phyloP scores from a whole-genome alignment of 1,140 invertebrate species.

The Pomacea maculata region DNA sequence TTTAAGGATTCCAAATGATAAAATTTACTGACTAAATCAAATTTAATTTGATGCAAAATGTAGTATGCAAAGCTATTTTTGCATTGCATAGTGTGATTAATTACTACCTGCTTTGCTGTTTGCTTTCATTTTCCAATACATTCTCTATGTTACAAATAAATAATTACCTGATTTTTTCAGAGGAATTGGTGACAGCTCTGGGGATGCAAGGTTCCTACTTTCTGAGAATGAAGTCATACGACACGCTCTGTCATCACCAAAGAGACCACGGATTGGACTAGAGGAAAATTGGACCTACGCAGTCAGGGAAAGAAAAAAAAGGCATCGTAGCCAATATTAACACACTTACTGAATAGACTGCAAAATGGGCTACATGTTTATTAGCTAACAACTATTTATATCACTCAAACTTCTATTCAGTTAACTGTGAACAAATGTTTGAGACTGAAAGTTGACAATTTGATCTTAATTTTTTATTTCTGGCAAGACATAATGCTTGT shows the following conservation, averaged over 20 bases:
- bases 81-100: too few relatives aligned
- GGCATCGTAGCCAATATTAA: neutral
- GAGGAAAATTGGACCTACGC: slow-evolving; percentile 52
- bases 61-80: too few relatives aligned
- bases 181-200: slow-evolving; percentile 52
- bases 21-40: too few relatives aligned
- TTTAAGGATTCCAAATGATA: too few relatives aligned
- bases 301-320: neutral
- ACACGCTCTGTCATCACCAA: neutral
- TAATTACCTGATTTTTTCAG: slow-evolving; percentile 30
- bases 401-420: too few relatives aligned
- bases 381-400: too few relatives aligned
- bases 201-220: slow-evolving; percentile 39
- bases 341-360: too few relatives aligned
- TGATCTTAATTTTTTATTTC: neutral
- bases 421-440: neutral
- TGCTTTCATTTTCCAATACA: too few relatives aligned
- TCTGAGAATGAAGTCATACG: slow-evolving; percentile 27
- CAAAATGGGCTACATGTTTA: too few relatives aligned
- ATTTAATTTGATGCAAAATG: too few relatives aligned
- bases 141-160: neutral
- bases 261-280: slow-evolving; percentile 47
- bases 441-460: neutral
- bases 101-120: too few relatives aligned
- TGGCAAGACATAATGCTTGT: neutral